Evolutionary conservation across 2,888 invertebrate species (phyloP), one percentile per base, ranked within the genome.

Genomic region (Hyppa rectilinea): DNA sequence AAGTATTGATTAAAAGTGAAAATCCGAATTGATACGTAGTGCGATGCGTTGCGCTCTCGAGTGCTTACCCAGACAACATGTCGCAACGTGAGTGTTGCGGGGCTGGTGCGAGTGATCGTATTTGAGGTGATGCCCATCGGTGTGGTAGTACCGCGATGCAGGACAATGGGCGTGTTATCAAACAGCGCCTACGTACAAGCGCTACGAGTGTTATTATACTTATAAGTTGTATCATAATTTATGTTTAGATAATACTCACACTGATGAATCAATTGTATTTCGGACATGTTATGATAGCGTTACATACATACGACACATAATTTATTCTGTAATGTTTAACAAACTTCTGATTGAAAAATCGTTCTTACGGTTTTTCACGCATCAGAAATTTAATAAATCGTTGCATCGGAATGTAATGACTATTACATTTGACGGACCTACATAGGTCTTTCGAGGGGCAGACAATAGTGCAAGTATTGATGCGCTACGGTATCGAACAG

Each of bases 111-210:
- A 26, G 34, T 64, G 78, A 73, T 64, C 50, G 75, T 65, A 23
- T 58, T 62, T 70, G 55, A 49, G 73, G 60, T 62, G 49, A 36
- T 65, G 26, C 34, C 50, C 31, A 43, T 23, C n/a, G 53, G 29
- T 47, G 47, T 20, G 7, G 45, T 23, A 47, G 52, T 52, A 26
- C 14, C 36, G 59, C 62, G 40, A n/a, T 17, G 55, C 23, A 23
- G 62, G 50, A 84, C 83, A 81, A 85, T 83, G 64, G 76, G 6
- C 26, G 67, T 85, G 61, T 84, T 85, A 78, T 83, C 71, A 85
- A 84, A 85, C 83, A 55, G 67, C 62, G 12, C 31, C 68, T 36
- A 43, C 61, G 65, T 66, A 65, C 50, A 43, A 59, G 61, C 50
- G 31, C 61, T 62, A 55, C 67, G 45, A 64, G 59, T 72, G 58